Conservation (phyloP, 2,888 invertebrate species). For the Harmothoe impar region DNA sequence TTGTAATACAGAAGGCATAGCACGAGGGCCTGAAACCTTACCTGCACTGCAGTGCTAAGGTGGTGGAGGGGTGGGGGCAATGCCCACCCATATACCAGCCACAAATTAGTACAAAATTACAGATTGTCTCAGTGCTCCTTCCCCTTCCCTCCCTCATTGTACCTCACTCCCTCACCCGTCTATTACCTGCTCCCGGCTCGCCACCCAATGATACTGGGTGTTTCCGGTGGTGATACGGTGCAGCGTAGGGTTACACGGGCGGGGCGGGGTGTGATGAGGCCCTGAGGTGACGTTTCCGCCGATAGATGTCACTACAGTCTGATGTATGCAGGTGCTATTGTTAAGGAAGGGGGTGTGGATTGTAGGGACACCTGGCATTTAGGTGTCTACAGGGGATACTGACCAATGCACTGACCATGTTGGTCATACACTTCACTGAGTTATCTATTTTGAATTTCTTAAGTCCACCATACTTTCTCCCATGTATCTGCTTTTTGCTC, state of each 20-base stretch:
- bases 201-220: conserved; percentile 19
- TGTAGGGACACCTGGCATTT: background rate
- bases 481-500: too few relatives aligned
- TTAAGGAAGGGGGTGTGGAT: background rate
- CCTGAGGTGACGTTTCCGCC: conserved; percentile 17
- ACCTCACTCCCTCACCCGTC: background rate
- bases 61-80: too few relatives aligned
- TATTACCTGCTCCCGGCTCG: background rate
- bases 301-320: conserved; percentile 10
- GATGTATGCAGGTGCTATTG: conserved; percentile 42
- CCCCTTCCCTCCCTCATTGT: conserved; percentile 13
- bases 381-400: background rate
- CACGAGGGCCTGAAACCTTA: too few relatives aligned
- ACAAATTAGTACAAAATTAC: conserved; percentile 47
- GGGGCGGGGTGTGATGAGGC: background rate
- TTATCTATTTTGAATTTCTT: too few relatives aligned
- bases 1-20: too few relatives aligned
- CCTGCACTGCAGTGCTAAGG: too few relatives aligned
- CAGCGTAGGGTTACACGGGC: conserved; percentile 44
- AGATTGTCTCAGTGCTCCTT: background rate
- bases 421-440: too few relatives aligned
- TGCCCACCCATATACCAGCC: background rate
- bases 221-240: background rate
- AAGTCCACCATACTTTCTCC: too few relatives aligned
- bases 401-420: too few relatives aligned